Evolutionary conservation across 2,888 invertebrate species (phyloP).

Genomic region (Cenopis cana): DNA sequence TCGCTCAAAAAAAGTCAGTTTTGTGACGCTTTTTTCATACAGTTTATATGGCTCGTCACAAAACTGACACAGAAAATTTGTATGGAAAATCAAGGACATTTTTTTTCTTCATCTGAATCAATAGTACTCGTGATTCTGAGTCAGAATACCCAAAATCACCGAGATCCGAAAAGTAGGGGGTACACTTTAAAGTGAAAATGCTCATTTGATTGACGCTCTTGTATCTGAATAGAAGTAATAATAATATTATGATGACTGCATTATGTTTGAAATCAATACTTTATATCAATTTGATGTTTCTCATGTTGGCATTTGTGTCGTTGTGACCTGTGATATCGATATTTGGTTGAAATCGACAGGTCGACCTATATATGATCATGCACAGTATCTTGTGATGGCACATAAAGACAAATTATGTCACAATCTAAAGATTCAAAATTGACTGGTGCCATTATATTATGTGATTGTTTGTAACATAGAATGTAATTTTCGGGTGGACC

Average conservation of each 20-base stretch:
- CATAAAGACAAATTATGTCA: slow-evolving; percentile 49
- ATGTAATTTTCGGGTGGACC: slow-evolving; percentile 71
- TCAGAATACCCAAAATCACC: too few relatives aligned
- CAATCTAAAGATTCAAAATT: slow-evolving; percentile 53
- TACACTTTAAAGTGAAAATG: too few relatives aligned
- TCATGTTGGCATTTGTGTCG: background rate
- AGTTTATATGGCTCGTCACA: too few relatives aligned
- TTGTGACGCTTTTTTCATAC: too few relatives aligned
- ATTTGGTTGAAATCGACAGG: slow-evolving; percentile 25
- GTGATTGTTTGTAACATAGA: slow-evolving; percentile 58
- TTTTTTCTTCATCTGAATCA: too few relatives aligned
- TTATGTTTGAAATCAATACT: background rate
- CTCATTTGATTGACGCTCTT: slow-evolving; percentile 12
- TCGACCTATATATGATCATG: slow-evolving; percentile 45
- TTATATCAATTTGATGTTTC: background rate
- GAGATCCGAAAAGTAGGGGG: too few relatives aligned
- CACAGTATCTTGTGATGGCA: slow-evolving; percentile 49
- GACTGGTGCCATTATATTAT: slow-evolving; percentile 61
- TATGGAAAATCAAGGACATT: too few relatives aligned
- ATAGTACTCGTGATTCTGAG: too few relatives aligned
- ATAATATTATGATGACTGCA: background rate
- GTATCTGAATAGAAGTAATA: slow-evolving; percentile 7
- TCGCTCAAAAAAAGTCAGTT: too few relatives aligned
- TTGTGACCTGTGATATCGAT: slow-evolving; percentile 17
- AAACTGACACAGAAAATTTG: too few relatives aligned